Base-by-base conservation (phyloP, 2,113 vertebrate species). In the Gallinago undulata region DNA sequence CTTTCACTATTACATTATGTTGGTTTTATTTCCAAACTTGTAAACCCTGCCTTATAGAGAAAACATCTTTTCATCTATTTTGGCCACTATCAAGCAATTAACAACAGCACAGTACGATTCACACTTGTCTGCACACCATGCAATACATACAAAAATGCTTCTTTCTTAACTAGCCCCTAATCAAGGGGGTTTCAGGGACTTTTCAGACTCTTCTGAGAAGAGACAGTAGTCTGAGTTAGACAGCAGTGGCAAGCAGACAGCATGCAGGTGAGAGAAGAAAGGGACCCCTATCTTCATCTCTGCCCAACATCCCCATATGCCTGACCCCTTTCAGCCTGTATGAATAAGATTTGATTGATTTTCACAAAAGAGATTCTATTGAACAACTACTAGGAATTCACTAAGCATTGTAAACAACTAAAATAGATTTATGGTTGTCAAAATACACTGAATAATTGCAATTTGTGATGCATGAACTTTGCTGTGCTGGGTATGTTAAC, bases 401-500 rank as follows among this genome's bases (percentile, higher is more conserved):
- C 80, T 87, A 96, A 77, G 41, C 75, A 88, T 24, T 70, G 72
- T 70, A 94, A 96, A 95, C 63, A 90, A 81, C 48, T 73, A 88
- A 92, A 92, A 85, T 43, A 88, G 63, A 77, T 53, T 66, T 35
- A 91, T 0, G 76, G 72, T 70, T 93, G 67, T 77, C 78, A 77
- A 94, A 96, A 91, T 74, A 59, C 45, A 73, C 37, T 66, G 84
- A 93, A 83, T 60, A 92, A 84, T 67, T 93, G n/a, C 1, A 3
- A 84, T 90, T 95, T 91, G 56, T 86, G 67, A 94, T 73, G 78
- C 70, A 83, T 39, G 41, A 94, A 59, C n/a, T 91, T 95, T 79
- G 74, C 74, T 80, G 75, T 83, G 72, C 50, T 76, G 30, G 16
- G 43, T 87, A 77, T 59, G 70, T 79, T 90, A 84, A 90, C 45